phyloP scores from a whole-genome alignment of 2,888 invertebrate genomes.

The Leptinotarsa tumamoca region DNA sequence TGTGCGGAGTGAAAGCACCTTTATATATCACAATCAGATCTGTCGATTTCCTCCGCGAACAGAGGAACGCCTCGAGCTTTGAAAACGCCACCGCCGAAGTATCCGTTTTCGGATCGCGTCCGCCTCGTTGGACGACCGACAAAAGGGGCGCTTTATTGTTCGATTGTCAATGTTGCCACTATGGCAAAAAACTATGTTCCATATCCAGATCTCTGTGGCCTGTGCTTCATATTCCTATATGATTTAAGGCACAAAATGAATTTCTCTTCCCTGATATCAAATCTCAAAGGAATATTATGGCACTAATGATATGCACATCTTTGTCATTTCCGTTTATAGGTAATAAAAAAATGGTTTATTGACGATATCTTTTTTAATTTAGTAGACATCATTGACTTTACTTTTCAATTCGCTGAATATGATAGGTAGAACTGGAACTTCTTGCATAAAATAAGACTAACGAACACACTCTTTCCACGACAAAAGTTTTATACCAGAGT shows the following conservation, averaged over 20 bases:
- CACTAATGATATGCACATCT: no score
- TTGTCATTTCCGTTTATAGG: no score
- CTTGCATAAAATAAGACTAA: no score
- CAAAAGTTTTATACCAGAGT: no score
- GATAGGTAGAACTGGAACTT: no score
- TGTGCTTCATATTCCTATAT: background rate
- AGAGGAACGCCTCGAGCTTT: conserved; percentile 24
- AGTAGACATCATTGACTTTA: no score
- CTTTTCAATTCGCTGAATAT: no score
- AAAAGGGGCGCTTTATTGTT: conserved; percentile 47
- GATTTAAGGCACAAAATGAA: background rate
- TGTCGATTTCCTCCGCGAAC: conserved; percentile 14
- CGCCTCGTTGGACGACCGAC: conserved; percentile 42
- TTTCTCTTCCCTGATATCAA: background rate
- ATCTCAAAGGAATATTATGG: background rate
- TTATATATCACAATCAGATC: conserved; percentile 28
- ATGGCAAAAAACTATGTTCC: conserved; percentile 5
- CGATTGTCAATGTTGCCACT: conserved; percentile 42
- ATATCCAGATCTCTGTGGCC: background rate
- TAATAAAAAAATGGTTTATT: no score
- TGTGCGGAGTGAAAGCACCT: background rate
- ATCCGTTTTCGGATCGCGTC: conserved; percentile 45
- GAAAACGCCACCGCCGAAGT: conserved; percentile 37
- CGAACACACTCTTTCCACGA: no score
- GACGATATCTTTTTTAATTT: no score